These are phyloP conservation scores for Plotosus lineatus DNA, from an alignment of 2,113 vertebrate genomes.

Conservation along the genomic window DNA sequence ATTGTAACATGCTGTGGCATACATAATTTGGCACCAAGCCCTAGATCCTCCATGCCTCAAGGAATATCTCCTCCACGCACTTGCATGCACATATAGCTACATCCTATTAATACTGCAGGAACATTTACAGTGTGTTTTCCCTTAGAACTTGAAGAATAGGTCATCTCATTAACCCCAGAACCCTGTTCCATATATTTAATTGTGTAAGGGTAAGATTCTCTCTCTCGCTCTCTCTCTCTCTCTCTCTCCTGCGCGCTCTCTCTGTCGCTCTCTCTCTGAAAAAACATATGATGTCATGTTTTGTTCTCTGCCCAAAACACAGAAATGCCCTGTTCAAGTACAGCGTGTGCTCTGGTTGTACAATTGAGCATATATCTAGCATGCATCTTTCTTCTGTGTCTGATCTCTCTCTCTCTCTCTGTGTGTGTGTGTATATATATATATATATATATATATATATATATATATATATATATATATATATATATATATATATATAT, in stretches of 20 bases:
- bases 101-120: constrained; percentile 33
- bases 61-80: constrained; percentile 23
- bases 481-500: too few relatives aligned
- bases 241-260: background rate
- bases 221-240: background rate
- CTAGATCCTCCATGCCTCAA: constrained; percentile 42
- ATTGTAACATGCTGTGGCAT: constrained; percentile 51
- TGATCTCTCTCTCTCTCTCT: background rate
- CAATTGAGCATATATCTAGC: constrained; percentile 17
- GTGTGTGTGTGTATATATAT: too few relatives aligned
- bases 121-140: constrained; percentile 30
- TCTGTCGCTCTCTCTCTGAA: background rate
- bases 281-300: constrained; percentile 3
- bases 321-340: background rate
- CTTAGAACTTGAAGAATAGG: constrained; percentile 36
- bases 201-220: constrained; percentile 23
- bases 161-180: constrained; percentile 35
- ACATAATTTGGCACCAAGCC: constrained; percentile 34
- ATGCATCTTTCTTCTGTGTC: background rate
- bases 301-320: background rate
- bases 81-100: constrained; percentile 21
- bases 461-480: too few relatives aligned
- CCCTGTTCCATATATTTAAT: constrained; percentile 32
- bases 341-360: background rate
- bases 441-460: too few relatives aligned